phyloP scores from a whole-genome alignment of 2,888 invertebrate species.

The Mythimna albipuncta region DNA sequence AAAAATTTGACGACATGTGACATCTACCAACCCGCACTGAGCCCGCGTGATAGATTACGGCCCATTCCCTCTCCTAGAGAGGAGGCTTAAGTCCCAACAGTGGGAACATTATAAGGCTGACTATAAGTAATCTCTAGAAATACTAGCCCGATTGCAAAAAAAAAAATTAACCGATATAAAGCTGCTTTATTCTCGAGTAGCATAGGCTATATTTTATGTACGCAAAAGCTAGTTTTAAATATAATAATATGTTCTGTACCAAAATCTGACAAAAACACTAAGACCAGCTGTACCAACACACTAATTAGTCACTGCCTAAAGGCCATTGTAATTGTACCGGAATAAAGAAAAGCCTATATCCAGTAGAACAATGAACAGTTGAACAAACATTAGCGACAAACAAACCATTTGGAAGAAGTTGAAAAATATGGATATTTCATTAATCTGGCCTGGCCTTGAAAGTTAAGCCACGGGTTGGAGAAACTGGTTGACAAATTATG shows the following conservation, averaged over 20 bases:
- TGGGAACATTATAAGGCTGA: no score
- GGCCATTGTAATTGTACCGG: constrained; percentile 20
- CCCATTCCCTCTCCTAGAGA: no score
- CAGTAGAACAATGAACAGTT: constrained; percentile 38
- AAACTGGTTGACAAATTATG: neutral
- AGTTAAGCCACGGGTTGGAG: neutral
- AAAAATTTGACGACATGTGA: no score
- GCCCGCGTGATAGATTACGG: no score
- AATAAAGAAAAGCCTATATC: constrained; percentile 7
- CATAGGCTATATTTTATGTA: no score
- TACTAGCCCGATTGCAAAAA: no score
- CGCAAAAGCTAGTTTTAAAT: no score
- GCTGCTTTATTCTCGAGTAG: no score
- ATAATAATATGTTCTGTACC: neutral
- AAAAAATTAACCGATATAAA: no score
- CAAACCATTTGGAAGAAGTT: constrained; percentile 27
- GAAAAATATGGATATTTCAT: constrained; percentile 39
- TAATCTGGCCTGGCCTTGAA: constrained; percentile 33
- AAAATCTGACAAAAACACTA: neutral
- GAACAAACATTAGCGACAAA: constrained; percentile 33
- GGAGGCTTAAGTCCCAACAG: no score
- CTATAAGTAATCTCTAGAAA: no score
- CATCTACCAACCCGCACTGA: no score
- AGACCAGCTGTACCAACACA: constrained; percentile 13
- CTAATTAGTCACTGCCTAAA: constrained; percentile 1